Evolutionary conservation across 2,888 invertebrate genomes (phyloP), one percentile per base, ranked within the genome.

Genomic region (Pocota personata): DNA sequence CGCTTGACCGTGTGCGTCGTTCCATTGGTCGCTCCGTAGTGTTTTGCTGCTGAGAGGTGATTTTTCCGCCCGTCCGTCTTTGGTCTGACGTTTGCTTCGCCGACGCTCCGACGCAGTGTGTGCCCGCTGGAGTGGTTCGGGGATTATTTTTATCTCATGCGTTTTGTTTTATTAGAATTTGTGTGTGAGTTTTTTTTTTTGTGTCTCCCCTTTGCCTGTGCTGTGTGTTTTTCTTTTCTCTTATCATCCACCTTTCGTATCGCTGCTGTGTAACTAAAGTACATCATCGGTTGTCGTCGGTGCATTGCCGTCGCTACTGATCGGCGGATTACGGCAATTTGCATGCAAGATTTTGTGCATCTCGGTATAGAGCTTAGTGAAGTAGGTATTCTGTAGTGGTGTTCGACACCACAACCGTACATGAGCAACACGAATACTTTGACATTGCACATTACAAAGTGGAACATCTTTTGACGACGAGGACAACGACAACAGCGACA

Each of bases 301-400:
- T 64, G 73, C 50, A 75, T 80, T 84, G 75, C 84, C 84, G 84
- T 80, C 84, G 84, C 80, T 40, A 79, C 67, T 80, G 79, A 84
- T 80, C 75, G 55, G 37, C 40, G 66, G 64, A 71, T 84, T 80
- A 76, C 75, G 64, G 30, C 69, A 84, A 80, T 80, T 80, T 84
- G 75, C 80, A 84, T 84, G 71, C 50, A 35, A 57, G 67, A 64
- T 75, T 66, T 40, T 69, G 35, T 55, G 67, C 50, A 48, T 52
- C 60, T 43, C n/a, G 10, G 43, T 12, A 6, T 19, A 37, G 43
- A 46, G 12, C n/a, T n/a, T n/a, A 60, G 16, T 32, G 32, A 40
- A 40, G 40, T 40, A 7, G 12, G 27, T 55, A 50, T 35, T 66
- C 16, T 66, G 50, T 69, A 80, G 62, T 75, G 57, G 80, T 84